Percentiles rank a stretch among this genome's conserved stretches.
phyloP scores from a whole-genome alignment of 2,888 invertebrate species.

The Drosophila falleni region DNA sequence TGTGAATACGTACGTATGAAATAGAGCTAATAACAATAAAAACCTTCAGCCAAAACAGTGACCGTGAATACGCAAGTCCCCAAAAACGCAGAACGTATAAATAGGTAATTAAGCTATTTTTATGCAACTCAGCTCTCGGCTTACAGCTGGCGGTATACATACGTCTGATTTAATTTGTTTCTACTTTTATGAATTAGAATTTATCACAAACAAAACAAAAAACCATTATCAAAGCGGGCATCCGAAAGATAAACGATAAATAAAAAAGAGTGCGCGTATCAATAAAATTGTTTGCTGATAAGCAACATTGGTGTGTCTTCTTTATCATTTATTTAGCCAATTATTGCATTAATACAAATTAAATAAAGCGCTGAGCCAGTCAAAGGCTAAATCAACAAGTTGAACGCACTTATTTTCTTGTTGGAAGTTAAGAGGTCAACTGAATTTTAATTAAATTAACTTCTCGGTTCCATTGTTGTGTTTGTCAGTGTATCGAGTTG shows the following conservation, averaged over 20 bases:
- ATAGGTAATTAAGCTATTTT: constrained; percentile 71
- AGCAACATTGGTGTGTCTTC: constrained; percentile 31
- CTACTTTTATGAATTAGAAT: constrained; percentile 15
- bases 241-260: constrained; percentile 57
- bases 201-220: constrained; percentile 35
- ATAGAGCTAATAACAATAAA: constrained; percentile 39
- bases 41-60: constrained; percentile 62
- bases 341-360: constrained; percentile 48
- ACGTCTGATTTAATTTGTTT: constrained; percentile 3
- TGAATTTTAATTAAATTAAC: constrained; percentile 63
- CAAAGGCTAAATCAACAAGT: constrained; percentile 34
- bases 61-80: constrained; percentile 65
- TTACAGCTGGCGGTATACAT: constrained; percentile 20
- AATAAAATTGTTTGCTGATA: constrained; percentile 63
- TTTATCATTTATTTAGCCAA: constrained; percentile 47
- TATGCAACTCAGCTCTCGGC: constrained; percentile 58
- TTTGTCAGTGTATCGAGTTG: constrained; percentile 11
- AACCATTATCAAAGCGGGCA: constrained; percentile 63
- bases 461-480: constrained; percentile 20
- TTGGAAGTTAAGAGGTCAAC: constrained; percentile 32
- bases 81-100: constrained; percentile 58
- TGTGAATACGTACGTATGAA: constrained; percentile 20
- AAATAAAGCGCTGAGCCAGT: constrained; percentile 27
- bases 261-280: constrained; percentile 45
- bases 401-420: constrained; percentile 42